Base-by-base conservation (phyloP, 2,888 invertebrate genomes). In the Drosophila falleni region DNA sequence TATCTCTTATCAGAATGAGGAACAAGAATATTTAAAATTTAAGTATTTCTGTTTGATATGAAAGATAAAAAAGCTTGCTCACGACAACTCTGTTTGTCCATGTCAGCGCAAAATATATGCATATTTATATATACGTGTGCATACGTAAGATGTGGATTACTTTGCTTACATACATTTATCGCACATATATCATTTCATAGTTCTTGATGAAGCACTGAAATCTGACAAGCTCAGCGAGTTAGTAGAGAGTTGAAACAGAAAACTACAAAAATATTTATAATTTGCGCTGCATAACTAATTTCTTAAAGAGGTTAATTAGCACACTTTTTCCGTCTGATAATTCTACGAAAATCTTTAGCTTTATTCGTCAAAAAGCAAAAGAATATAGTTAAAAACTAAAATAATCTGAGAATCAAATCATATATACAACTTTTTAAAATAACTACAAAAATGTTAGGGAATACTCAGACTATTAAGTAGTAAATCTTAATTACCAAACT, bases 71-170 rank as follows among this genome's bases (percentile, higher is more conserved):
- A 37, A 41, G 33, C 15, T 29, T 64, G 15, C 23, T 35, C 26
- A 9, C 39, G 59, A 60, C 70, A 64, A 42, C 53, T 33, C 35
- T 78, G 80, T 80, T 77, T 78, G 63, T 31, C 61, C 44, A 61
- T 70, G 81, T 71, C 77, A 71, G 61, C 53, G 68, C 35, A 46
- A 56, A 78, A 59, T 46, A 39, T 47, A 41, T 49, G 51, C 35
- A 10, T 26, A 31, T 44, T 10, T 16, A 39, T 19, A 62, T 37
- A 33, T 9, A 16, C 37, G 33, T 42, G n/a, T 5, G 23, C 15
- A 33, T 60, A 29, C 39, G 55, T 53, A 59, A 54, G 58, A 44
- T 35, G 58, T 26, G 59, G 58, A 55, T 67, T 66, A 73, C 31
- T 63, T 62, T 42, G 31, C 16, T 56, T 68, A 68, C 46, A 44